Base-by-base conservation (phyloP, 2,113 vertebrate species). In the Hippocampus guttulatus region DNA sequence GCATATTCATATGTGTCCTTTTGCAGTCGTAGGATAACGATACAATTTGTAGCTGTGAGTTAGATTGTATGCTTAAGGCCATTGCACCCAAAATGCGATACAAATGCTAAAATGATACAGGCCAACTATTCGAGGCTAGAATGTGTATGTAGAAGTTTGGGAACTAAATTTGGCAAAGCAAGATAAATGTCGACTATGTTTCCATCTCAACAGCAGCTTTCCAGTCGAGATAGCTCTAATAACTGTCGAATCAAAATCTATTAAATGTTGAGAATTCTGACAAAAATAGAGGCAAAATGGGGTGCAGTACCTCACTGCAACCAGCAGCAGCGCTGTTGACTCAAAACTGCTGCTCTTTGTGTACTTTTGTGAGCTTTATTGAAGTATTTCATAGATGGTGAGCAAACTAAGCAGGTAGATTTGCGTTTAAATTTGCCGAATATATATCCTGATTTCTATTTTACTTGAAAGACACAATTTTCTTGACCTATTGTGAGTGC, bases 41-140 rank as follows among this genome's bases (percentile, higher is more conserved):
- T 43, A 64, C 70, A 67, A 73, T 83, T 83, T 74, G 40, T 62
- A 61, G 80, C 62, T 64, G 62, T 10, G 43, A 79, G 67, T 84
- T 79, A 74, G 78, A 84, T 80, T 72, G 73, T 77, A 47, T 69
- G 71, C 67, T 83, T 70, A 80, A 76, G 55, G 78, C 40, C 70
- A 72, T 33, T 49, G 64, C 73, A 63, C 43, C 78, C n/a, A 45
- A 41, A 23, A 71, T 45, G 16, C 54, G 70, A 77, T 73, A 71
- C 25, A 69, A 72, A 84, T 52, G 62, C 65, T 57, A 77, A 70
- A 62, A 47, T 69, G 75, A 75, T 76, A 77, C 66, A 72, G 52
- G 61, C 47, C 47, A 49, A 49, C n/a, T 18, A 23, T 62, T 73
- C 6, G 47, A 75, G 75, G 68, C 38, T 51, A 7, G n/a, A 55